Base-by-base conservation (phyloP, 2,888 invertebrate genomes). In the Apomyelois bistriatella region DNA sequence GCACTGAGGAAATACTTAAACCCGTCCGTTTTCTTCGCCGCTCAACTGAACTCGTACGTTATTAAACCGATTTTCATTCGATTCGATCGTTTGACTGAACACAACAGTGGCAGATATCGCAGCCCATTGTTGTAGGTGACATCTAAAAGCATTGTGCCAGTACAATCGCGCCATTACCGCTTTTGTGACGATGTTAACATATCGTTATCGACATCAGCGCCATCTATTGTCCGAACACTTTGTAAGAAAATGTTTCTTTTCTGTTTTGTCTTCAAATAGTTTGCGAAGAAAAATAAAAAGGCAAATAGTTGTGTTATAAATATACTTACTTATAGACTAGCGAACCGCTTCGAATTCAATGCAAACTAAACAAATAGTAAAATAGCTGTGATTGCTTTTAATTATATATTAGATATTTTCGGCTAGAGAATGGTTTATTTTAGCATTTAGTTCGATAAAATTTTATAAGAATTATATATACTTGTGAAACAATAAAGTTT, bases 151-250 rank as follows among this genome's bases (percentile, higher is more conserved):
- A 60, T 58, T 53, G 53, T 55, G 57, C 28, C 76, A 79, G 82
- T 79, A 87, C 86, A 88, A 86, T 87, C 86, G 85, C 79, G 72
- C 87, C 86, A 89, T 89, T 89, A 89, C 87, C 78, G 77, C 85
- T 82, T 85, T 88, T 89, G 88, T 89, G 85, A 87, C 87, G 82
- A 85, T 86, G 87, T 87, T 88, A 88, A 89, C 88, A 88, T 88
- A 87, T 88, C 87, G 83, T 87, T 89, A 89, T 88, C 88, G 82
- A 78, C 86, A 89, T 89, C 87, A 83, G 80, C 87, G 86, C 85
- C 89, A 89, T 88, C 89, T 89, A 85, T 89, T 89, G 89, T 88
- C 85, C 83, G 75, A 67, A 64, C 61, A 85, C 83, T 85, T 82
- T 81, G 74, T 65, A 72, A 72, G 74, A 76, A 77, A 78, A 72